phyloP scores from a whole-genome alignment of 2,797 vertebrate genomes.

The Pangasius macronema region DNA sequence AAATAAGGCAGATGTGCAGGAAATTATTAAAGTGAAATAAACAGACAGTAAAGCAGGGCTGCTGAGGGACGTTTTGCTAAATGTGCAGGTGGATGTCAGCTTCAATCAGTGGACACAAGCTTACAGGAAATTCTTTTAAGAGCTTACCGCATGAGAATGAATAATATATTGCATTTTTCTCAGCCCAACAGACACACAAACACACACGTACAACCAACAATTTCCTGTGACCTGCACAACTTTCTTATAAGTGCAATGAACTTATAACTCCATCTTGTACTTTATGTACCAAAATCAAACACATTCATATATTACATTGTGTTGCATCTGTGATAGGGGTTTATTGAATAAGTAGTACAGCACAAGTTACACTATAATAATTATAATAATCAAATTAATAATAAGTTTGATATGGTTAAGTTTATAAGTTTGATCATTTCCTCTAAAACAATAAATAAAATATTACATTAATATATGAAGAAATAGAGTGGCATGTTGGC shows the following conservation, averaged over 20 bases:
- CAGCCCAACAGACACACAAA: neutral
- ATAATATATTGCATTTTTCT: constrained; percentile 16
- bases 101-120: constrained; percentile 57
- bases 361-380: neutral
- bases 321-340: neutral
- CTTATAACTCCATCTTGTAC: neutral
- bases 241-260: neutral
- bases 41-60: constrained; percentile 55
- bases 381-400: neutral
- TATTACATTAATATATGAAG: neutral
- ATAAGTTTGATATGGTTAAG: neutral
- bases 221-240: neutral
- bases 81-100: constrained; percentile 59
- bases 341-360: neutral
- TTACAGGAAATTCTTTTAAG: constrained; percentile 70
- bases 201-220: neutral
- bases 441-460: neutral
- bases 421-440: neutral
- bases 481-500: neutral
- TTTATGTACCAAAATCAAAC: neutral
- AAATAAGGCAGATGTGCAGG: constrained; percentile 29
- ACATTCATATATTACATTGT: neutral
- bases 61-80: constrained; percentile 59
- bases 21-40: constrained; percentile 56
- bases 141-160: constrained; percentile 55